Percentiles rank a stretch among this genome's conserved stretches.
These are phyloP conservation scores for Holothuria leucospilota DNA, from an alignment of 53 echinoderm and acorn worm species.

Conservation along the genomic window DNA sequence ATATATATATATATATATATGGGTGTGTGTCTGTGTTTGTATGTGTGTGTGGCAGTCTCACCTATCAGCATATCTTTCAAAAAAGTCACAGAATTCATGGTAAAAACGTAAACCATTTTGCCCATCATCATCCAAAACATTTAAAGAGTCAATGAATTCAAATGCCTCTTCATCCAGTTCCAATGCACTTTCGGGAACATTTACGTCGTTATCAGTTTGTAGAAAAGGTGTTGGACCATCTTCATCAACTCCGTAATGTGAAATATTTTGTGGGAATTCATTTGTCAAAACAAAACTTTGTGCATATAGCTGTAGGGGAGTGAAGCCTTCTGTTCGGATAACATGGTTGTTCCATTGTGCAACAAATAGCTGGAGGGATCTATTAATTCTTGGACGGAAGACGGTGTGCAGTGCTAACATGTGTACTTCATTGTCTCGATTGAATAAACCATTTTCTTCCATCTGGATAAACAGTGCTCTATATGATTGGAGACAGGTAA, in stretches of 20 bases:
- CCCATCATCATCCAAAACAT: conserved; percentile 7
- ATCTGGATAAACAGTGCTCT: neutral
- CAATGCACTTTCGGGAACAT: neutral
- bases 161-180: conserved; percentile 1
- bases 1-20: no score
- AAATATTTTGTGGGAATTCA: neutral
- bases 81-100: neutral
- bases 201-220: neutral
- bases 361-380: conserved; percentile 53
- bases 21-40: no score
- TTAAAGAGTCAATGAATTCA: neutral
- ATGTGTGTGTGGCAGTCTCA: neutral
- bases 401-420: conserved; percentile 52
- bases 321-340: conserved; percentile 54
- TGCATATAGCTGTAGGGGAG: conserved; percentile 62
- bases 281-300: conserved; percentile 2
- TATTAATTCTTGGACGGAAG: conserved; percentile 61
- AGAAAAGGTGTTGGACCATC: neutral
- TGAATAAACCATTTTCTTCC: neutral
- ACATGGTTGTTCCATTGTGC: conserved; percentile 61
- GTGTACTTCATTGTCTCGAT: conserved; percentile 42
- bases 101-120: neutral
- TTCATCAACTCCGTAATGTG: neutral
- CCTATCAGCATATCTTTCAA: neutral
- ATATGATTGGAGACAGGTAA: conserved; percentile 3